phyloP scores from a whole-genome alignment of 2,797 vertebrate genomes.

The Psittacula echo region DNA sequence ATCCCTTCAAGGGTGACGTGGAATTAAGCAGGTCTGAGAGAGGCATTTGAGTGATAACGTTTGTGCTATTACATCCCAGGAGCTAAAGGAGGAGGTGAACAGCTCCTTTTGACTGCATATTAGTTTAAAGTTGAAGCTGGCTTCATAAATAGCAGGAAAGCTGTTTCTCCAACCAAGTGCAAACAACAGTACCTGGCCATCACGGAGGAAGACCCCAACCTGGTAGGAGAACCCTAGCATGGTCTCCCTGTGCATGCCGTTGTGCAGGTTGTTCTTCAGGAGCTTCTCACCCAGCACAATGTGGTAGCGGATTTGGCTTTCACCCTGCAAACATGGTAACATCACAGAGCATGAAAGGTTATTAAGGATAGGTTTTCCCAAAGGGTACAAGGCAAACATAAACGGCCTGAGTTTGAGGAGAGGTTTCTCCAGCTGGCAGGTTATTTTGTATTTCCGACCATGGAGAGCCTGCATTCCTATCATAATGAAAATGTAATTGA shows the following conservation, averaged over 20 bases:
- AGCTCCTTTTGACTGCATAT: not conserved
- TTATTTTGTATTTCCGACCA: not conserved
- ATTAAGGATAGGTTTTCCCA: not conserved
- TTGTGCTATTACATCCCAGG: not conserved
- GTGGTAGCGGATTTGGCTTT: slow-evolving; percentile 85
- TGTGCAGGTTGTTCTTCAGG: slow-evolving; percentile 82
- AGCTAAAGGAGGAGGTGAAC: not conserved
- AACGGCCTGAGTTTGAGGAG: not conserved
- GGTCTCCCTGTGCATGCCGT: slow-evolving; percentile 86
- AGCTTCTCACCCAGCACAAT: slow-evolving; percentile 84
- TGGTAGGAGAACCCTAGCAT: slow-evolving; percentile 89
- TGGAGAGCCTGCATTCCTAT: not conserved
- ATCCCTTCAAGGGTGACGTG: not conserved
- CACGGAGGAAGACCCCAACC: slow-evolving; percentile 82
- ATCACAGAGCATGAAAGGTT: not conserved
- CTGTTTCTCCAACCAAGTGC: not conserved
- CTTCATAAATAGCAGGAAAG: not conserved
- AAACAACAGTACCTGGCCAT: slow-evolving; percentile 78
- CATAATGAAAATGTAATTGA: not conserved
- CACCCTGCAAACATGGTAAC: slow-evolving; percentile 74
- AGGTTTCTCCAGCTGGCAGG: not conserved
- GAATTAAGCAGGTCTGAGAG: not conserved
- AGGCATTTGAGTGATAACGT: not conserved
- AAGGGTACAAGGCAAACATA: not conserved
- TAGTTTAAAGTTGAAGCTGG: not conserved